Conservation (phyloP, 2,888 invertebrate species). For the Polydrusus cervinus region DNA sequence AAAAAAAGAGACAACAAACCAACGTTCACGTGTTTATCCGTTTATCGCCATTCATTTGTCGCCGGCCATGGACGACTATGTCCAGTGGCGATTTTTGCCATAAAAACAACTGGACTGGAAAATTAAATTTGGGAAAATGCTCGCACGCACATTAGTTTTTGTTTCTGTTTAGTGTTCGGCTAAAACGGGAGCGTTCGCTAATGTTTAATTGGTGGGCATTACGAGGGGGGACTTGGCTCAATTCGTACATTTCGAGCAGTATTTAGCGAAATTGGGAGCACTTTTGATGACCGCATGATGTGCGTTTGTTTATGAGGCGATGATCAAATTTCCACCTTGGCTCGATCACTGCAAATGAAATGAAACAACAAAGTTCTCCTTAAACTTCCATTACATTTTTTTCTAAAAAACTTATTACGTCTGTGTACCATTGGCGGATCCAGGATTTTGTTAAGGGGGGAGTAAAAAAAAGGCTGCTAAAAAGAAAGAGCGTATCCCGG, state of each 20-base stretch:
- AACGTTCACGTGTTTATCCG: constrained; percentile 57
- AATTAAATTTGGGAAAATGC: constrained; percentile 71
- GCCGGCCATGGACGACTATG: constrained; percentile 48
- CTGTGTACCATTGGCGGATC: no score
- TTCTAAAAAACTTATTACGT: no score
- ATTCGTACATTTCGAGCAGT: constrained; percentile 30
- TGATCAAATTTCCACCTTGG: no score
- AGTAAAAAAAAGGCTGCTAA: no score
- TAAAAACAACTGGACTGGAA: constrained; percentile 69
- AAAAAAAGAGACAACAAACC: constrained; percentile 38
- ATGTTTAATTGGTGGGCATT: constrained; percentile 56
- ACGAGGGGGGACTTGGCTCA: constrained; percentile 38
- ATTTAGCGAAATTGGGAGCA: constrained; percentile 27
- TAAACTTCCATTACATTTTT: no score
- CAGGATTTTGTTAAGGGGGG: no score
- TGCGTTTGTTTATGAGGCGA: not conserved
- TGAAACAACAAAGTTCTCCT: no score
- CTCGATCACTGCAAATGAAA: no score
- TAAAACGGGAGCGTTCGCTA: constrained; percentile 51
- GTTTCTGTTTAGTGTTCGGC: constrained; percentile 62
- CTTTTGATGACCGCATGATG: constrained; percentile 20
- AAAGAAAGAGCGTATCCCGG: no score
- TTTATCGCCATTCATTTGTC: constrained; percentile 62
- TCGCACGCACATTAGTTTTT: constrained; percentile 70
- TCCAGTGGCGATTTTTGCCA: constrained; percentile 67